phyloP scores from a whole-genome alignment of 2,888 invertebrate species.

The Sarcophaga rosellei region DNA sequence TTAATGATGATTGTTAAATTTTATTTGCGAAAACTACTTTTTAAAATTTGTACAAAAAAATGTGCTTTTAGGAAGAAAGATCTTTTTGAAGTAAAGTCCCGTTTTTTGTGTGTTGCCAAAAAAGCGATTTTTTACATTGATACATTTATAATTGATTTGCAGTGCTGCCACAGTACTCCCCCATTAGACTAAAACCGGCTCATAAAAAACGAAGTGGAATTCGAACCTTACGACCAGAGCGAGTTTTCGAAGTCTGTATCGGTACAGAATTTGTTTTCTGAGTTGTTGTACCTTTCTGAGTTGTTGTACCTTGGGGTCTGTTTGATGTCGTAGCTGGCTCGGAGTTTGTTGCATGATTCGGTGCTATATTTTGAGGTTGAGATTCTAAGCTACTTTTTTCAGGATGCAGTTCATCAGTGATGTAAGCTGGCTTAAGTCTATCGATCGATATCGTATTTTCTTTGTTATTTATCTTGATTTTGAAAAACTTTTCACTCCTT shows the following conservation, averaged over 20 bases:
- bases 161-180: neutral
- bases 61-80: too few species aligned
- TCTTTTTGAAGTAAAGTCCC: too few species aligned
- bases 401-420: neutral
- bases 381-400: neutral
- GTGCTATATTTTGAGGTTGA: neutral
- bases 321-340: neutral
- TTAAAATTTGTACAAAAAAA: too few species aligned
- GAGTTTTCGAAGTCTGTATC: conserved; percentile 2
- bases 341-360: neutral
- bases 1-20: too few species aligned
- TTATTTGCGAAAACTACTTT: too few species aligned
- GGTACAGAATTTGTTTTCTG: too few species aligned
- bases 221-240: conserved; percentile 9
- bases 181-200: neutral
- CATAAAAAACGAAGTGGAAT: neutral
- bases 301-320: neutral
- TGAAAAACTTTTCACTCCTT: neutral
- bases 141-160: neutral
- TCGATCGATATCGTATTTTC: neutral
- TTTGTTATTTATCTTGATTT: neutral
- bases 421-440: conserved; percentile 31
- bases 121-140: too few species aligned
- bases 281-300: too few species aligned
- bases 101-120: too few species aligned